A percentile compares a stretch with the other conserved stretches of the same genome.
Conservation (phyloP, 2,888 invertebrate species). For the Meganola albula region DNA sequence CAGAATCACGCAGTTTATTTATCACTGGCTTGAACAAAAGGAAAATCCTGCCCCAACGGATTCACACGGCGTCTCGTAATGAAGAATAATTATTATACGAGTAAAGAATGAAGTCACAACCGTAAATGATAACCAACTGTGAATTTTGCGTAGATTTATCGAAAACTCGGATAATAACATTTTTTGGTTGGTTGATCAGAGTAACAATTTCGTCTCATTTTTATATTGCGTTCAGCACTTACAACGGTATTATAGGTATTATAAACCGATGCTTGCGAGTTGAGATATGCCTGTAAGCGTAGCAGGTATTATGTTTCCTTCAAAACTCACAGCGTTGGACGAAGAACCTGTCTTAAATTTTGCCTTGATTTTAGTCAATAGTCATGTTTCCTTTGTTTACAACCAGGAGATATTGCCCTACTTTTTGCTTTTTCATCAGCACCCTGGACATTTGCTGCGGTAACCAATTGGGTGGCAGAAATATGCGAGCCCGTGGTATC, state of each 20-base stretch:
- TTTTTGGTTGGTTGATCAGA: slow-evolving; percentile 15
- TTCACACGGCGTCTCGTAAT: slow-evolving; percentile 37
- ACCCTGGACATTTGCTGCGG: too few relatives aligned
- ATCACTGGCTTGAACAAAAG: slow-evolving; percentile 40
- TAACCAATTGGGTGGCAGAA: too few relatives aligned
- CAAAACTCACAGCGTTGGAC: too few relatives aligned
- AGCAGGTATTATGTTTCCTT: too few relatives aligned
- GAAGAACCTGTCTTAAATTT: too few relatives aligned
- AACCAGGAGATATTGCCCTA: too few relatives aligned
- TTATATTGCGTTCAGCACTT: background rate
- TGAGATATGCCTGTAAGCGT: too few relatives aligned
- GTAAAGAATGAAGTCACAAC: slow-evolving; percentile 32
- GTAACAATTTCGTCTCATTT: slow-evolving; percentile 5
- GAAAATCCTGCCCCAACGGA: slow-evolving; percentile 31
- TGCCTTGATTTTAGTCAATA: too few relatives aligned
- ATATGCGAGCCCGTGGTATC: too few relatives aligned
- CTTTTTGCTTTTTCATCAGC: too few relatives aligned
- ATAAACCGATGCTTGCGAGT: background rate
- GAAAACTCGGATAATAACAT: slow-evolving; percentile 17
- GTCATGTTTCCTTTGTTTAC: too few relatives aligned
- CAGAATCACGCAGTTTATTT: slow-evolving; percentile 39
- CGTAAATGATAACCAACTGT: slow-evolving; percentile 27
- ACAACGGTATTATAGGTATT: background rate
- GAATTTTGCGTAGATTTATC: slow-evolving; percentile 22
- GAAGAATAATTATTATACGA: slow-evolving; percentile 42